Conservation (phyloP, 2,113 vertebrate species). For the Athene cunicularia region DNA sequence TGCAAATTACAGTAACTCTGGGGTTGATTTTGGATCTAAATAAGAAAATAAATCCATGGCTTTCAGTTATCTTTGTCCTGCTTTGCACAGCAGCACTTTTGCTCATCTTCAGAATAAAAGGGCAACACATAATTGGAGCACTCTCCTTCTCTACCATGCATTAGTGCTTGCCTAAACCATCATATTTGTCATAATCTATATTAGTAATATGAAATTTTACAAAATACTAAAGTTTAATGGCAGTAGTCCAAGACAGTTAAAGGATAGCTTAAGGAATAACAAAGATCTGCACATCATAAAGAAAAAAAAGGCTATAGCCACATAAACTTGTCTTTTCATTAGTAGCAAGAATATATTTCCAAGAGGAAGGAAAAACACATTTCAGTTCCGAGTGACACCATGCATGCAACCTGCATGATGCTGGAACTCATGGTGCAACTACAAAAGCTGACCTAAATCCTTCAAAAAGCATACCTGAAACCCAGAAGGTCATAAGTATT, state of each 20-base stretch:
- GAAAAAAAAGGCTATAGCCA: background rate
- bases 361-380: background rate
- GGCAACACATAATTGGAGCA: background rate
- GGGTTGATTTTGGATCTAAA: background rate
- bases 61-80: background rate
- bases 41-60: rapidly evolving
- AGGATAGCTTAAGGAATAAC: background rate
- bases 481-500: background rate
- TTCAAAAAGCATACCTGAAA: background rate
- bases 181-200: background rate
- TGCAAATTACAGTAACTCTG: background rate
- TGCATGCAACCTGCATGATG: background rate
- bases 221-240: background rate
- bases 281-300: background rate
- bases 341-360: background rate
- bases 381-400: background rate
- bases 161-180: background rate
- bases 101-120: background rate
- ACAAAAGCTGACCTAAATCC: background rate
- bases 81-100: background rate
- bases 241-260: background rate
- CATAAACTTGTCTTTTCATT: background rate
- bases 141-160: background rate
- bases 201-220: background rate
- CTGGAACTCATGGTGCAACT: background rate